Base-by-base conservation (phyloP, 2,888 invertebrate genomes). In the Agonum fuliginosum region DNA sequence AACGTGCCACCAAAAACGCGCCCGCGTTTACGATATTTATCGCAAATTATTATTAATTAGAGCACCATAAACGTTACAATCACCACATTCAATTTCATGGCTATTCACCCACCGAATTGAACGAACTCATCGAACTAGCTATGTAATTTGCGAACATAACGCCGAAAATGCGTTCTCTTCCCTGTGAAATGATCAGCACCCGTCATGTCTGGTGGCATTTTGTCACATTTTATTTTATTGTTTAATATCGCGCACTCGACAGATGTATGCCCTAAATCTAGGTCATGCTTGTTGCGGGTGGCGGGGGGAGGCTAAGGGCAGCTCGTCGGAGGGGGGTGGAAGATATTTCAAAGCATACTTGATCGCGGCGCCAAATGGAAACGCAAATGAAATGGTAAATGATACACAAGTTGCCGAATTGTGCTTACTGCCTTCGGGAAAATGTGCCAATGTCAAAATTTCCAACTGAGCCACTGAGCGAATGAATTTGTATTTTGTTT, bases 241-340 rank as follows among this genome's bases (percentile, higher is more conserved):
- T 72, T 72, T 72, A 70, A 72, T 72, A 72, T 72, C 34, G 34
- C 54, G 8, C 37, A 30, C 41, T 22, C 20, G 72, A 34, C 37
- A 72, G 34, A 72, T 72, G 54, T 72, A 27, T 54, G 8, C 34
- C 54, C 54, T 34, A 54, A 72, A 72, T 72, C 19, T 54, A 54
- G 72, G 72, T 72, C 72, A 72, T 54, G 72, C 72, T 72, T 72
- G 72, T 72, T 72, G 71, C 37, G 17, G 30, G 34, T 62, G 34
- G 20, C 65, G 10, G 10, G 3, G 41, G 10, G 54, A 14, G 3
- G 24, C n/a, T n/a, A 8, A 3, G 24, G 20, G 54, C n/a, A n/a
- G n/a, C n/a, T 22, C n/a, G 17, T n/a, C 10, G 20, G 24, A 30
- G 62, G 1, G 46, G 46, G 27, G 20, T 12, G 46, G 27, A 12